Percentiles rank a stretch among this genome's conserved stretches.
phyloP scores from a whole-genome alignment of 37 sponge, comb jelly and placozoan species.

The Amphimedon queenslandica region DNA sequence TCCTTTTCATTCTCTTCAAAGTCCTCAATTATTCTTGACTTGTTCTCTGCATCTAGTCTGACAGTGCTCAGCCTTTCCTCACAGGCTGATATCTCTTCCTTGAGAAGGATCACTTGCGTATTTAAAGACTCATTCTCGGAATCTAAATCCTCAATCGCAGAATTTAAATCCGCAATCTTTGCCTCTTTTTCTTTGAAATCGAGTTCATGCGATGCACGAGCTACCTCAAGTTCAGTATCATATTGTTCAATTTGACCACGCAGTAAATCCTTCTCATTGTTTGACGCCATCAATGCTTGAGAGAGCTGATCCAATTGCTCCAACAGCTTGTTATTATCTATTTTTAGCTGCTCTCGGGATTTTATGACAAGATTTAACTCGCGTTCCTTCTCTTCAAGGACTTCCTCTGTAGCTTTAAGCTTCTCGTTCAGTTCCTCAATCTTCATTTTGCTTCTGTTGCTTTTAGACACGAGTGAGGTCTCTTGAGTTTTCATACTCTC shows the following conservation, averaged over 20 bases:
- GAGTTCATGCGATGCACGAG: too few relatives aligned
- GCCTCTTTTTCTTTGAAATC: too few relatives aligned
- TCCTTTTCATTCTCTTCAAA: too few relatives aligned
- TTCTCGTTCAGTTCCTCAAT: slow-evolving; percentile 21
- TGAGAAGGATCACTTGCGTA: too few relatives aligned
- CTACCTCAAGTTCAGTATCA: slow-evolving; percentile 33
- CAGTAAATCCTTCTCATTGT: slow-evolving; percentile 33
- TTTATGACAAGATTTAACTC: slow-evolving; percentile 12
- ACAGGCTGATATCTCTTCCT: too few relatives aligned
- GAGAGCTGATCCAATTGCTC: slow-evolving; percentile 50
- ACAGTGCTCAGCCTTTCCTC: too few relatives aligned
- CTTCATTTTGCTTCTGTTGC: background rate
- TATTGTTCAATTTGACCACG: slow-evolving; percentile 14
- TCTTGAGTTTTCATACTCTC: background rate
- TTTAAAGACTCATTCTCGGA: too few relatives aligned
- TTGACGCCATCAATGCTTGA: slow-evolving; percentile 37
- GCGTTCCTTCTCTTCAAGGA: slow-evolving; percentile 30
- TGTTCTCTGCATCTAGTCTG: too few relatives aligned
- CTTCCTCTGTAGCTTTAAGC: slow-evolving; percentile 2
- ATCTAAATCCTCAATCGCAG: slow-evolving; percentile 41
- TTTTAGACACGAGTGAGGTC: background rate
- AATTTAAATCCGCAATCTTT: slow-evolving; percentile 27
- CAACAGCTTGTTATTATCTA: slow-evolving; percentile 32
- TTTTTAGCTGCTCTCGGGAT: slow-evolving; percentile 22
- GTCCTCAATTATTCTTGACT: too few relatives aligned